Percentiles rank a stretch among this genome's conserved stretches.
Evolutionary conservation across 2,888 invertebrate species (phyloP).

Genomic region (Parnassius orleans): DNA sequence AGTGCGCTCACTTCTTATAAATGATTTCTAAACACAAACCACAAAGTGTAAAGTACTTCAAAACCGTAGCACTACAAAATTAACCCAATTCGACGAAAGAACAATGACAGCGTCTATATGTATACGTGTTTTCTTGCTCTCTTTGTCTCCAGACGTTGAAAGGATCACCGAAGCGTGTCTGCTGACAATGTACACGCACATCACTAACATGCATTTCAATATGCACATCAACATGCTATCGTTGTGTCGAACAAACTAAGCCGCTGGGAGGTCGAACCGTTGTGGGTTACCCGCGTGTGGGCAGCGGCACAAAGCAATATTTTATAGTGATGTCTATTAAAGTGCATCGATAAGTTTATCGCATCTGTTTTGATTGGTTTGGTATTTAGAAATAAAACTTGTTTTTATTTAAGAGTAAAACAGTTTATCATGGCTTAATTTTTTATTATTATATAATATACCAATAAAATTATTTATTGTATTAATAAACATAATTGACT

Average conservation of each 20-base stretch:
- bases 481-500: no score
- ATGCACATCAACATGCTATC: slow-evolving; percentile 27
- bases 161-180: slow-evolving; percentile 31
- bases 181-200: slow-evolving; percentile 33
- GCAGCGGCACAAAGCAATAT: slow-evolving; percentile 27
- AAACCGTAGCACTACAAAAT: slow-evolving; percentile 20
- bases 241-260: slow-evolving; percentile 37
- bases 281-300: slow-evolving; percentile 31
- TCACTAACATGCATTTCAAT: slow-evolving; percentile 29
- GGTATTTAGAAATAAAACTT: not conserved
- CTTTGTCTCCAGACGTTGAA: slow-evolving; percentile 25
- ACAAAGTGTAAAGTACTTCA: slow-evolving; percentile 18
- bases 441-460: no score
- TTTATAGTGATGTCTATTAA: slow-evolving; percentile 15
- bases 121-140: slow-evolving; percentile 7
- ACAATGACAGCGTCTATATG: slow-evolving; percentile 23
- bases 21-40: slow-evolving; percentile 1
- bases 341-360: slow-evolving; percentile 1
- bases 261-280: slow-evolving; percentile 35
- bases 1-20: no score
- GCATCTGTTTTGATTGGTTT: not conserved
- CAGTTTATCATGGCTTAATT: no score
- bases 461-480: no score
- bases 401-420: not conserved
- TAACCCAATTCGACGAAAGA: slow-evolving; percentile 26